Evolutionary conservation across 92 coral and sea anemone species (phyloP), one percentile per base, ranked within the genome.

Genomic region (Phymanthus crucifer): DNA sequence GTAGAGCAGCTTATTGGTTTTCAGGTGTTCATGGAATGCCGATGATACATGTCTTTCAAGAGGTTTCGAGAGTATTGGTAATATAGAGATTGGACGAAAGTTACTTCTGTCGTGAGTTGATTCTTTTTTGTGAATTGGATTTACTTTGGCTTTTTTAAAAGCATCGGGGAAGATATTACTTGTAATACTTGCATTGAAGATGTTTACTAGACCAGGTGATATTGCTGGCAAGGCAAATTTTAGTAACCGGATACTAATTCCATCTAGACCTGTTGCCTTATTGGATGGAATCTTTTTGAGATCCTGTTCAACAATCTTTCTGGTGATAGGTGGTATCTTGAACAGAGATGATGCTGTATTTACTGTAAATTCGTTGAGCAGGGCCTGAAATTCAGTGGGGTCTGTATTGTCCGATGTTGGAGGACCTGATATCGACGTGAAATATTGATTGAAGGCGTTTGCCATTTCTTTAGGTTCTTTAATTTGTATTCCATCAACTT

Each of bases 181-280:
- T 11, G 7, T 13, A 38, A 84, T 78, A 27, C 79, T 78, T n/a
- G 88, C 32, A 45, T 78, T 84, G 50, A 56, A 85, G 48, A 79
- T 85, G 52, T 79, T 52, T 23, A 13, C 50, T 16, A 85, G 71
- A 40, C 81, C 46, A 71, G 70, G 68, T 4, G 83, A 40, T 68
- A 84, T 83, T 9, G 36, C 66, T 26, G 72, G 81, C 52, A 75
- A 6, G 10, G 77, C 87, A 48, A 2, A 29, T 34, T 83, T 83
- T 32, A 83, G 83, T n/a, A 76, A 23, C 14, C 70, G 70, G 52
- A 67, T 76, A 37, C 76, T 67, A 23, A 52, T 77, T 6, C 87
- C 87, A 46, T 83, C 87, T 26, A 77, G 77, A 10, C 82, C 83
- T 69, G 87, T 84, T 21, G 87, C 87, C 77, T 84, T 77, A 47